These are phyloP conservation scores for Notodonta dromedarius DNA, from an alignment of 2,888 invertebrate genomes.

Conservation along the genomic window DNA sequence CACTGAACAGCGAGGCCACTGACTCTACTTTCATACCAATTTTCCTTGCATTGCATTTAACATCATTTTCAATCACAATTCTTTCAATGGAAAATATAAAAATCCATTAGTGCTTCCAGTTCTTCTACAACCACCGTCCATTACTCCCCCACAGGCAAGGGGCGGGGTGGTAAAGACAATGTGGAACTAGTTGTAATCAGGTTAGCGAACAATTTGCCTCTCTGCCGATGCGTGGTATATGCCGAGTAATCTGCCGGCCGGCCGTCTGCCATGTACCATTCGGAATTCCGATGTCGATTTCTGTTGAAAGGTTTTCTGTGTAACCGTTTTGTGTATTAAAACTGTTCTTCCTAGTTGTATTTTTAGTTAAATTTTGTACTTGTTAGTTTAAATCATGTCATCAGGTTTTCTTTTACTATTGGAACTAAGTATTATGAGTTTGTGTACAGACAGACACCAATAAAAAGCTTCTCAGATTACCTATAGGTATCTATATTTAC, in stretches of 20 bases:
- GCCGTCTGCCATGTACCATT: slow-evolving; percentile 22
- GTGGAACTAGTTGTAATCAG: slow-evolving; percentile 88
- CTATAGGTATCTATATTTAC: too few relatives aligned
- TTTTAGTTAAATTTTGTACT: neutral
- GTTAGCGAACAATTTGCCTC: slow-evolving; percentile 92
- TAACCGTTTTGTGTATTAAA: slow-evolving; percentile 4
- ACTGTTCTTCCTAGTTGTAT: neutral
- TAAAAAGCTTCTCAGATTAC: too few relatives aligned
- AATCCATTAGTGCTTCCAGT: slow-evolving; percentile 27
- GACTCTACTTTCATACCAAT: too few relatives aligned
- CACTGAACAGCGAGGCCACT: too few relatives aligned
- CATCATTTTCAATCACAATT: too few relatives aligned
- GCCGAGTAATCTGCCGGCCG: slow-evolving; percentile 62
- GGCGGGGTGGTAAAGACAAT: slow-evolving; percentile 70
- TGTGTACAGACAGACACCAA: too few relatives aligned
- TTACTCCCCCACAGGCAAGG: slow-evolving; percentile 35
- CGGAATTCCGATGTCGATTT: slow-evolving; percentile 33
- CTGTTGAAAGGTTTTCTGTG: slow-evolving; percentile 35
- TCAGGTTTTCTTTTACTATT: too few relatives aligned
- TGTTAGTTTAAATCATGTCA: too few relatives aligned
- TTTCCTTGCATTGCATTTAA: too few relatives aligned
- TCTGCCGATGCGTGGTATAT: slow-evolving; percentile 87
- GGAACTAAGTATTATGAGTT: too few relatives aligned
- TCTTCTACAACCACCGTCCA: slow-evolving; percentile 17
- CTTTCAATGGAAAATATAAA: too few relatives aligned